Percentiles rank a stretch among this genome's conserved stretches.
Conservation (phyloP, 2,113 vertebrate species). For the Oophaga pumilio region DNA sequence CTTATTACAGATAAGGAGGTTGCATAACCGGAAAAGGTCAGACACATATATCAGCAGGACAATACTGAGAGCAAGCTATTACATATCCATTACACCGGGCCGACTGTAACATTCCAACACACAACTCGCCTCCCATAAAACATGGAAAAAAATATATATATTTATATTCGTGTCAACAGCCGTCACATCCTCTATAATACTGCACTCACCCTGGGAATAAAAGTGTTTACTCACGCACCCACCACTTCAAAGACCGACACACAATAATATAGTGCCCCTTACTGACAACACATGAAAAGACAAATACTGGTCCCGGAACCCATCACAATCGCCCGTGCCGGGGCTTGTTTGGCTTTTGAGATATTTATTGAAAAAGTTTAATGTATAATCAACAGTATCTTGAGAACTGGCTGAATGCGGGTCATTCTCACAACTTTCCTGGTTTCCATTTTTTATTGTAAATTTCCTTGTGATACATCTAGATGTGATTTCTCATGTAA, state of each 20-base stretch:
- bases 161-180: neutral
- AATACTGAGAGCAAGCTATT: constrained; percentile 19
- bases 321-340: neutral
- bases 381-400: neutral
- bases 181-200: neutral
- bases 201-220: neutral
- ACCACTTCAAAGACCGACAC: neutral
- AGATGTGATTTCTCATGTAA: too few species aligned
- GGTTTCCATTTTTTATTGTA: neutral
- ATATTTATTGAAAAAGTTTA: neutral
- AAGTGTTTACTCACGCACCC: neutral
- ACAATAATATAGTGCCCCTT: neutral
- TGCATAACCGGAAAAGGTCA: neutral
- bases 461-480: too few species aligned
- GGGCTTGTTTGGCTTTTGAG: neutral
- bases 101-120: neutral
- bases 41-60: constrained; percentile 3
- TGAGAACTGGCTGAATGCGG: neutral
- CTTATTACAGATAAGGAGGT: neutral
- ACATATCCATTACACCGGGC: neutral
- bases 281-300: neutral
- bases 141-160: neutral
- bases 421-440: neutral
- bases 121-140: constrained; percentile 11
- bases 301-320: constrained; percentile 22